Evolutionary conservation across 2,888 invertebrate species (phyloP), one percentile per base, ranked within the genome.

Genomic region (Phania funesta): DNA sequence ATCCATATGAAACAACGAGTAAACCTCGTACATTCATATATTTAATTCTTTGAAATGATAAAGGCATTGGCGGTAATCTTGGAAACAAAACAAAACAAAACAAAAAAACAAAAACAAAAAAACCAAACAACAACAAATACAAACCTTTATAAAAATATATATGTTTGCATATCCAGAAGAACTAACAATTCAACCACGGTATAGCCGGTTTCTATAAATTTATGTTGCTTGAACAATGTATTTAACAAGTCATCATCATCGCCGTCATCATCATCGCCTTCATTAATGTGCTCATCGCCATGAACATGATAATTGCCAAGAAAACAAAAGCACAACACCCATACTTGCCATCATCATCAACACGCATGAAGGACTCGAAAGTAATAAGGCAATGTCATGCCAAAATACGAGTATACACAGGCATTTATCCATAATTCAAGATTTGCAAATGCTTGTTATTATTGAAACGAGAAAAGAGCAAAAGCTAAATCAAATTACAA

Each of bases 1-100:
- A 73, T 74, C 74, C 74, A 73, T 80, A 38, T 60, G 41, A 60
- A 73, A 67, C 73, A 71, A 73, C 74, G 44, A 68, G 44, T 62
- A 74, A 58, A 44, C 58, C 73, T 50, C 50, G 22, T 52, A 65
- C 48, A 71, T 71, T 73, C 71, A 79, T 73, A 73, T 58, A 73
- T 73, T 65, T 65, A 79, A 79, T 71, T 79, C 73, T 73, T 65
- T 73, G 71, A 73, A 79, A 79, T 79, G 78, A 79, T 79, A 79
- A 67, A 65, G 73, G 58, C 78, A 79, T 67, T 79, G 71, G 58
- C 73, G 73, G 78, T 79, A 65, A 79, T 79, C 71, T 79, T 73
- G 65, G 62, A 68, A 77, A 60, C 67, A 76, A 44, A 52, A 52
- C n/a, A n/a, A n/a, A n/a, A n/a, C n/a, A n/a, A n/a, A n/a, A n/a